Conservation (phyloP, 2,888 invertebrate species). For the Ethmia dodecea region DNA sequence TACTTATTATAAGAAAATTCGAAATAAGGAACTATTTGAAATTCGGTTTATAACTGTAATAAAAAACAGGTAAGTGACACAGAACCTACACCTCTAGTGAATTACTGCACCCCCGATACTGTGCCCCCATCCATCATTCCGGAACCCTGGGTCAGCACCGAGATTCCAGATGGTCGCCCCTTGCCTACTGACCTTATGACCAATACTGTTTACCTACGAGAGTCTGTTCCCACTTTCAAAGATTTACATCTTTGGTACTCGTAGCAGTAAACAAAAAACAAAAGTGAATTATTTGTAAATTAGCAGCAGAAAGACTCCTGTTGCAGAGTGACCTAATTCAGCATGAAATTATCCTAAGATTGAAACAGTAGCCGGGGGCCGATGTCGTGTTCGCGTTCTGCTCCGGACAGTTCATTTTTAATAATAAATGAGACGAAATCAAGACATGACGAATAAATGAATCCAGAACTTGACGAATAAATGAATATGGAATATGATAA, state of each 20-base stretch:
- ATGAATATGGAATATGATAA: slow-evolving; percentile 79
- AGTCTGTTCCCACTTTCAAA: too few species aligned
- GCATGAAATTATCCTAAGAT: slow-evolving; percentile 72
- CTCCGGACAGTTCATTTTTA: slow-evolving; percentile 78
- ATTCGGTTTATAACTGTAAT: too few species aligned
- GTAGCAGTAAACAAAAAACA: too few species aligned
- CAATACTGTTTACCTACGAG: not conserved
- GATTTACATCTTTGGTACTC: too few species aligned
- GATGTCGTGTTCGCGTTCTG: slow-evolving; percentile 64
- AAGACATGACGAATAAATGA: slow-evolving; percentile 79
- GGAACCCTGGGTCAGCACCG: slow-evolving; percentile 43
- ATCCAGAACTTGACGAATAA: slow-evolving; percentile 79
- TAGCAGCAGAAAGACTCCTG: too few species aligned
- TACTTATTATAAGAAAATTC: too few species aligned
- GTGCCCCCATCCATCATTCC: slow-evolving; percentile 51
- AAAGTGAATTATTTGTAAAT: too few species aligned
- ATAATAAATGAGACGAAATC: slow-evolving; percentile 79
- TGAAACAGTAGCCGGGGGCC: slow-evolving; percentile 69
- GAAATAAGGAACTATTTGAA: too few species aligned
- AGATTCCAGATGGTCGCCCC: slow-evolving; percentile 41
- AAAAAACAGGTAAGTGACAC: too few species aligned
- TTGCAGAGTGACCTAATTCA: slow-evolving; percentile 44
- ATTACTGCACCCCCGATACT: slow-evolving; percentile 37
- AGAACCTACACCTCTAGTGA: too few species aligned
- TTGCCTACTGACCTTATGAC: slow-evolving; percentile 40